These are phyloP conservation scores for Sebastes variabilis DNA, from an alignment of 2,797 vertebrate species.

Conservation along the genomic window DNA sequence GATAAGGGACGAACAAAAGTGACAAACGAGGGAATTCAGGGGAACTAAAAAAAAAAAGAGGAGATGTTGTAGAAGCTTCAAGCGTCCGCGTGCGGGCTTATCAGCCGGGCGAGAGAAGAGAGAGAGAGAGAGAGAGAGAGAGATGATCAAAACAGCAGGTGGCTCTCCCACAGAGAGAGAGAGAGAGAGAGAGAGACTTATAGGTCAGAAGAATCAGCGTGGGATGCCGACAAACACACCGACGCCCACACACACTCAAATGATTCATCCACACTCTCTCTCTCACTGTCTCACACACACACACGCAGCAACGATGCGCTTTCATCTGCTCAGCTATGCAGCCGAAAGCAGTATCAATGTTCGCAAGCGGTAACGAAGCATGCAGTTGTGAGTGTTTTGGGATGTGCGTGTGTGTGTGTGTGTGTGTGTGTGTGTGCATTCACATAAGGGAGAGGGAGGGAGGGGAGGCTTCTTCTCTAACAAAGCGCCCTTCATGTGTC, in stretches of 20 bases:
- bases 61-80: constrained; percentile 25
- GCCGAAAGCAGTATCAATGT: constrained; percentile 53
- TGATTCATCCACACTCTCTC: constrained; percentile 47
- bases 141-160: constrained; percentile 74
- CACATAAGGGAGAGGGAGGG: not conserved
- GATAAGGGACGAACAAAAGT: constrained; percentile 35
- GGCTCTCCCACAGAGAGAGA: constrained; percentile 55
- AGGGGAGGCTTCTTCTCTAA: constrained; percentile 55
- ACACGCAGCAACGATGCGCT: constrained; percentile 5
- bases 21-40: constrained; percentile 23
- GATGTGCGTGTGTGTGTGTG: not conserved
- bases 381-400: constrained; percentile 33
- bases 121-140: constrained; percentile 22
- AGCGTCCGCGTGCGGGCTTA: constrained; percentile 38
- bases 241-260: constrained; percentile 45
- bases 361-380: constrained; percentile 41
- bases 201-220: constrained; percentile 45
- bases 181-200: constrained; percentile 5
- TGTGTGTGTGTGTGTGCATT: not conserved
- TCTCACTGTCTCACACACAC: not conserved
- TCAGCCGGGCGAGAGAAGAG: constrained; percentile 53
- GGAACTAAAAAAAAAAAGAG: not conserved
- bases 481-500: constrained; percentile 82
- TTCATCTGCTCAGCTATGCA: constrained; percentile 55
- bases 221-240: constrained; percentile 42